A percentile compares a stretch with the other conserved stretches of the same genome.
Evolutionary conservation across 2,888 invertebrate genomes (phyloP).

Genomic region (Nysson spinosus): DNA sequence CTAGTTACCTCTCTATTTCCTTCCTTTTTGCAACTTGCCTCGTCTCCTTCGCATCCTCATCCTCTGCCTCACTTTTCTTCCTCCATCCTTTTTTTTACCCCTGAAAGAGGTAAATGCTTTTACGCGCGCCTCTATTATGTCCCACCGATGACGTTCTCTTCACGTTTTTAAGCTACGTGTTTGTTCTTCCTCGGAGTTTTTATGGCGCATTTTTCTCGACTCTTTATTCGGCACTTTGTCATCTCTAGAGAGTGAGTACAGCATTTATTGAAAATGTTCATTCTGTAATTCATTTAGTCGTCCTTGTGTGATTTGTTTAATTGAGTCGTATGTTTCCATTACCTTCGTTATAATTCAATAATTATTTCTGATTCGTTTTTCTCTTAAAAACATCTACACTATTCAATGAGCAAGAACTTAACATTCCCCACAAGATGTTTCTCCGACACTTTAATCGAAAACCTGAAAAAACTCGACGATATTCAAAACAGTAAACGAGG

Average conservation of each 20-base stretch:
- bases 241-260: background rate
- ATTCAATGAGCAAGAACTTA: no score
- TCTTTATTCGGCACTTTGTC: background rate
- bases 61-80: conserved; percentile 7
- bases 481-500: no score
- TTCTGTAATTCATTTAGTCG: conserved; percentile 16
- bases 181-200: conserved; percentile 44
- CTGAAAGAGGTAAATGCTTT: conserved; percentile 51
- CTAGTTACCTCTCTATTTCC: conserved; percentile 17
- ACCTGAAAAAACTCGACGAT: no score
- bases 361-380: no score
- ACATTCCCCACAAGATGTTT: no score
- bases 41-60: conserved; percentile 4
- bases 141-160: conserved; percentile 24
- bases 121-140: conserved; percentile 56
- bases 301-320: no score
- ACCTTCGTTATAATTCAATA: no score
- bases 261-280: conserved; percentile 7
- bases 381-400: no score
- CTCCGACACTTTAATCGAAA: no score
- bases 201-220: background rate
- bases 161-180: conserved; percentile 41
- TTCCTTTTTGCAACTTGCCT: conserved; percentile 22
- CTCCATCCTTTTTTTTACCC: conserved; percentile 11
- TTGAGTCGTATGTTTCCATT: no score